Percentiles rank a stretch among this genome's conserved stretches.
Evolutionary conservation across 2,888 invertebrate species (phyloP).

Genomic region (Stramonita haemastoma): DNA sequence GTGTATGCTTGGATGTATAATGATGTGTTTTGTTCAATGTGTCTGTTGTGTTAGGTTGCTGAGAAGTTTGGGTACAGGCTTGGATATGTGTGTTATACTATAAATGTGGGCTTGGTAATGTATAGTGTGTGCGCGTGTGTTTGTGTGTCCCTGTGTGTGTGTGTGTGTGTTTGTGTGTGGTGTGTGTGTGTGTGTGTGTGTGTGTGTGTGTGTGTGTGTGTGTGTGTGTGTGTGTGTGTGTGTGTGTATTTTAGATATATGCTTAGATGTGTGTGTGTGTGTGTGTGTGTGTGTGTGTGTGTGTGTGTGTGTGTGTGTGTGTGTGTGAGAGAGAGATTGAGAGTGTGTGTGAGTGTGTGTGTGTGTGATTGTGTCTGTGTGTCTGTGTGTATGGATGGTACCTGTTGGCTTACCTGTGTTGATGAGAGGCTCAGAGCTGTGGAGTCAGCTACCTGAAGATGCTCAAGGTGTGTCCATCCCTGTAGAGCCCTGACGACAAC

Average conservation of each 20-base stretch:
- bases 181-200: not conserved
- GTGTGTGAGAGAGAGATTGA: not conserved
- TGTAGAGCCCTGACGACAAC: too few species aligned
- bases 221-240: not conserved
- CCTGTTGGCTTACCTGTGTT: too few species aligned
- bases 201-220: not conserved
- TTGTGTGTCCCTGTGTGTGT: not conserved
- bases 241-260: not conserved
- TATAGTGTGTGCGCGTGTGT: too few species aligned
- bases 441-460: too few species aligned
- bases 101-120: not conserved
- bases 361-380: not conserved
- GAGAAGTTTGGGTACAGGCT: not conserved
- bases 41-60: too few species aligned
- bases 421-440: too few species aligned
- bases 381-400: not conserved
- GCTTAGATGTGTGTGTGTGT: not conserved
- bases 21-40: too few species aligned
- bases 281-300: not conserved
- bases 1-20: too few species aligned
- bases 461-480: too few species aligned
- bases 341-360: not conserved
- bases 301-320: conserved; percentile 1
- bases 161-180: not conserved
- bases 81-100: too few species aligned